phyloP scores from a whole-genome alignment of 2,888 invertebrate species.

The Tenodera sinensis region DNA sequence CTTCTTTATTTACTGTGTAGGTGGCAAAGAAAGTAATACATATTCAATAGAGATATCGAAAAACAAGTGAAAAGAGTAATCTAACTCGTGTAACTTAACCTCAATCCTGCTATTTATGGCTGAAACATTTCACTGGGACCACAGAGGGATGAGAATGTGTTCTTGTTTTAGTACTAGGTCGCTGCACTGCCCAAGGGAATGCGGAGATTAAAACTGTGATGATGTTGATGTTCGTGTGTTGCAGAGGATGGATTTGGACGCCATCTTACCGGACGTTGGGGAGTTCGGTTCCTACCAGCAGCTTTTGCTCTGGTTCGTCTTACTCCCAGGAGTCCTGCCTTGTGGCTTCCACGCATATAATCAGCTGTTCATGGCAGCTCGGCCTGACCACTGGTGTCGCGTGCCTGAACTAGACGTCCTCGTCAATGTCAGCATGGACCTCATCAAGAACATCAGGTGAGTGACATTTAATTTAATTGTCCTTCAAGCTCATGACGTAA shows the following conservation, averaged over 20 bases:
- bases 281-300: slow-evolving; percentile 76
- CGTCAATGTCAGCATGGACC: slow-evolving; percentile 39
- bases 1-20: too few relatives aligned
- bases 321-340: slow-evolving; percentile 73
- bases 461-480: background rate
- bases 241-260: slow-evolving; percentile 68
- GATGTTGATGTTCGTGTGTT: background rate
- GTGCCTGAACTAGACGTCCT: slow-evolving; percentile 59
- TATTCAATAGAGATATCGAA: too few relatives aligned
- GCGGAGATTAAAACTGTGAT: background rate
- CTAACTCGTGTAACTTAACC: too few relatives aligned
- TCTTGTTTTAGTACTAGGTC: background rate
- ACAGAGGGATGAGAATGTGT: background rate
- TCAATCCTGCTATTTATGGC: too few relatives aligned
- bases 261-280: slow-evolving; percentile 67
- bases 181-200: background rate
- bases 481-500: too few relatives aligned
- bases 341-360: slow-evolving; percentile 80
- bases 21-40: too few relatives aligned
- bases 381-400: slow-evolving; percentile 69
- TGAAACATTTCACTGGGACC: too few relatives aligned
- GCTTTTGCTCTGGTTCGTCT: slow-evolving; percentile 67
- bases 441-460: slow-evolving; percentile 58
- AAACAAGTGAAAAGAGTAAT: too few relatives aligned
- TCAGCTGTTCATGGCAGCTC: slow-evolving; percentile 75